Base-by-base conservation (phyloP, 2,888 invertebrate genomes). In the Phanerotoma sp. region DNA sequence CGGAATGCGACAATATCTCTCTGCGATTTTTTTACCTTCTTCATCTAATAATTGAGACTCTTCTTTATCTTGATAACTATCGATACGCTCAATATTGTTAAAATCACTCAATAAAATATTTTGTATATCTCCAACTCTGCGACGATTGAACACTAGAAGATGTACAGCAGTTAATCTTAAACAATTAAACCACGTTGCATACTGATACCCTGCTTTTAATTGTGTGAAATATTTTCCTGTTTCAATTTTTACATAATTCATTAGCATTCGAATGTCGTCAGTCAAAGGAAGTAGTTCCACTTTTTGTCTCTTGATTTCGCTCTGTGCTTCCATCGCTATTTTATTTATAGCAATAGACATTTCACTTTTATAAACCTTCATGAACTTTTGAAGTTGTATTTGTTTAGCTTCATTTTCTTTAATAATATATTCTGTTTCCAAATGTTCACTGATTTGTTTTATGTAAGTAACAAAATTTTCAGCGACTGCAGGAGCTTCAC, bases 51-150 rank as follows among this genome's bases (percentile, higher is more conserved):
- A 11, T 13, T 51, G 54, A n/a, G 46, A 58, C 4, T 41, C 33
- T 21, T 64, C 61, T 2, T 41, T 47, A 42, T 61, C 56, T 0
- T 48, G 45, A 4, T 15, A 10, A 10, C 50, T 50, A 28, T 60
- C 58, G 11, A 65, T 59, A 11, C 55, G 37, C 33, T 62, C 46
- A 32, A 57, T 45, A 11, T 49, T 51, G 7, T 54, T 32, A 11
- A 62, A 65, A 57, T 65, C 57, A 28, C 57, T 44, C 1, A 65
- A 45, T 1, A 52, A 30, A 9, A 60, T 30, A n/a, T 61, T 30
- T 47, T 65, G 59, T 2, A 62, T 60, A 44, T 65, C 62, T 9
- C 64, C 64, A 0, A 62, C 38, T 20, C 63, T 18, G 11, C 62
- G 55, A 30, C 63, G 58, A 45, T 64, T 63, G 38, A 63, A 64